Evolutionary conservation across 2,797 vertebrate genomes (phyloP), one percentile per base, ranked within the genome.

Genomic region (Erpetoichthys calabaricus): DNA sequence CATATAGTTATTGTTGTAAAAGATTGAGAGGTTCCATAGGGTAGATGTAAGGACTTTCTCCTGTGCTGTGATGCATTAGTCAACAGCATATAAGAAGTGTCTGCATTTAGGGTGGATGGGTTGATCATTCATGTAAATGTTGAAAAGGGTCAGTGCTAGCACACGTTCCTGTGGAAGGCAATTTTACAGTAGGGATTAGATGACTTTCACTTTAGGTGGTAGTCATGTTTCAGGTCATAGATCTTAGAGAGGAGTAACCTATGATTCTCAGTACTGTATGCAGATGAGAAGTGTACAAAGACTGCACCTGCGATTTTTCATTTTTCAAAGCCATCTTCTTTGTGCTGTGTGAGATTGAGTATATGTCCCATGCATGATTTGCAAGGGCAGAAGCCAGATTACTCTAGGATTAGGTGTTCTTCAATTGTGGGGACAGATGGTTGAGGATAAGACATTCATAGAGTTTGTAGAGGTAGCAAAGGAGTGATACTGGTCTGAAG

Each of bases 341-440:
- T 49, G n/a, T 49, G 47, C 47, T 49, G 47, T 7, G 47, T 3
- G 47, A 49, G 7, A 49, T 5, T 49, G 7, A 49, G 5, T 49
- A 49, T 49, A 7, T 49, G 5, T 7, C 7, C 47, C 7, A n/a
- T 49, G 47, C 7, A 7, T 7, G 3, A 25, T 8, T 57, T 45
- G 45, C 10, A 2, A 41, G 6, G 51, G 5, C 7, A 45, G 8
- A 59, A 47, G 45, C 44, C 4, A 45, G 51, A n/a, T 45, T 53
- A 8, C 53, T 59, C 42, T 3, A 3, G 5, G n/a, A 59, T 59
- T 53, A 45, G 44, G 47, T 47, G 56, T n/a, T 57, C n/a, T 47
- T 47, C 6, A 3, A 57, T 45, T 7, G 7, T 41, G 10, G 44
- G 53, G 58, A 54, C 10, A 59, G 41, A 41, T 3, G 7, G 42